Percentiles rank a stretch among this genome's conserved stretches.
Evolutionary conservation across 2,113 vertebrate species (phyloP).

Genomic region (Anas platyrhynchos): DNA sequence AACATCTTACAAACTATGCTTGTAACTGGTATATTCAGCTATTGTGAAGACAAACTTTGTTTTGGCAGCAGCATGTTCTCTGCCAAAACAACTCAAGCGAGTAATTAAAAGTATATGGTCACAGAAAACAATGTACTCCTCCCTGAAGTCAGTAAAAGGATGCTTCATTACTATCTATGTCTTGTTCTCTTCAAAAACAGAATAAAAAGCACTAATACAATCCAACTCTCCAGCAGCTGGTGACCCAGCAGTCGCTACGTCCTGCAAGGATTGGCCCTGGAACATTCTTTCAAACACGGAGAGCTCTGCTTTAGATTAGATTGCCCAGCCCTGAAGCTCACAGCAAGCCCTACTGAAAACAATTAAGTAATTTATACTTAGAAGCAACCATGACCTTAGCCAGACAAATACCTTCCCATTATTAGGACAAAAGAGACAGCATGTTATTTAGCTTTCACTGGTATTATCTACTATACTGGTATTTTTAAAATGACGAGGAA

Average conservation of each 20-base stretch:
- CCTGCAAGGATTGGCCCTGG: background rate
- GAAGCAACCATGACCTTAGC: conserved; percentile 54
- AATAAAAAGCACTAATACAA: background rate
- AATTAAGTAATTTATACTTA: conserved; percentile 60
- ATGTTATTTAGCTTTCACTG: conserved; percentile 64
- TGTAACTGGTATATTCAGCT: background rate
- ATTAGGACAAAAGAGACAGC: conserved; percentile 65
- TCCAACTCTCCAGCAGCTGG: background rate
- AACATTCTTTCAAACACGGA: background rate
- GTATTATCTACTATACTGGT: conserved; percentile 44
- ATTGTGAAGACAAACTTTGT: background rate
- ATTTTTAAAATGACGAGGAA: conserved; percentile 67
- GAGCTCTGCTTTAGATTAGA: conserved; percentile 55
- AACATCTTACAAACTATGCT: background rate
- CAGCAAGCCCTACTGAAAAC: conserved; percentile 48
- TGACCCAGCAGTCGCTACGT: background rate
- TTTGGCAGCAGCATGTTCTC: background rate
- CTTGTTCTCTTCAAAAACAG: background rate
- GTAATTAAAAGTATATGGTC: background rate
- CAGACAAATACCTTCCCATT: conserved; percentile 65
- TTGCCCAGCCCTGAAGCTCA: conserved; percentile 1
- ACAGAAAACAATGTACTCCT: background rate
- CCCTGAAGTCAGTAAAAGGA: background rate
- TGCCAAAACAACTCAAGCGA: background rate
- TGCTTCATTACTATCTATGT: background rate